Percentiles rank a stretch among this genome's conserved stretches.
These are phyloP conservation scores for Lophotis ruficrista DNA, from an alignment of 2,113 vertebrate species.

Conservation along the genomic window DNA sequence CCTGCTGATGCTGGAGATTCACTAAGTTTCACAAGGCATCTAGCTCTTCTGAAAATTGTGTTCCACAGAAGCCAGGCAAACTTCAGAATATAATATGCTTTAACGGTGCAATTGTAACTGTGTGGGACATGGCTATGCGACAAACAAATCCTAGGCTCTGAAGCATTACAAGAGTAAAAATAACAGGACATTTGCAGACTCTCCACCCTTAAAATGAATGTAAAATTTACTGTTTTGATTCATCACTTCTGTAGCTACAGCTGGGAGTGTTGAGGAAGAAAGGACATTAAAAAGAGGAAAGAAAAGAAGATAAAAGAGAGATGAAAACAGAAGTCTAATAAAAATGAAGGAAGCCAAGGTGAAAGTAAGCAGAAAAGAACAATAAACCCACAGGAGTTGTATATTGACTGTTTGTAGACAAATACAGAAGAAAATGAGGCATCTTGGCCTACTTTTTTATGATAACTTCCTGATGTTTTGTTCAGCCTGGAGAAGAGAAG, in stretches of 20 bases:
- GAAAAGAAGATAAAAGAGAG: background rate
- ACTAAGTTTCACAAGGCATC: background rate
- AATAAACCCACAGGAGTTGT: background rate
- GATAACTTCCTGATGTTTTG: background rate
- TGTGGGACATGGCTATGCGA: background rate
- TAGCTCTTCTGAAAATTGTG: background rate
- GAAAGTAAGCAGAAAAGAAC: background rate
- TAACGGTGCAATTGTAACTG: background rate
- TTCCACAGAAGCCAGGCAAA: background rate
- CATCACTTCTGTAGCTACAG: background rate
- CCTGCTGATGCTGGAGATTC: background rate
- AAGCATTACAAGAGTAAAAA: background rate
- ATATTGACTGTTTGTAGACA: accelerated
- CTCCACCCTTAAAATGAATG: background rate
- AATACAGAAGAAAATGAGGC: background rate
- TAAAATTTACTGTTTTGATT: background rate
- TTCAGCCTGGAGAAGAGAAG: too few relatives aligned
- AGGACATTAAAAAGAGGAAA: background rate
- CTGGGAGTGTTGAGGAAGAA: background rate
- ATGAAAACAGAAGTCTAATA: background rate
- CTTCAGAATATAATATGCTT: background rate
- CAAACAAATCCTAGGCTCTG: background rate
- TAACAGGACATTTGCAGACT: background rate
- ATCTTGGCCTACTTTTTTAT: background rate
- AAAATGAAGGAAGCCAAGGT: background rate